Evolutionary conservation across 2,888 invertebrate genomes (phyloP).

Genomic region (Mactromeris polynyma): DNA sequence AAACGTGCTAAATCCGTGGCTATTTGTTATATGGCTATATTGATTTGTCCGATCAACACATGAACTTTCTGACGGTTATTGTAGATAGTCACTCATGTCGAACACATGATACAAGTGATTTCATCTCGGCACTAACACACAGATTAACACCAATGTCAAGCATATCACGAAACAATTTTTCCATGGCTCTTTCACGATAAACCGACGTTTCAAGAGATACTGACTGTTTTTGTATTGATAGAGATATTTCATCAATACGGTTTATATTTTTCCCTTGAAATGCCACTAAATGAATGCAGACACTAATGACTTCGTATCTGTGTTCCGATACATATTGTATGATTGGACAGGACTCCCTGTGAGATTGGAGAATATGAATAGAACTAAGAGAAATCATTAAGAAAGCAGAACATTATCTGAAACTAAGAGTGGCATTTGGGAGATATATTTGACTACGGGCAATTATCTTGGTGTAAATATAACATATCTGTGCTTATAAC

Average conservation of each 20-base stretch:
- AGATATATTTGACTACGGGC: not conserved
- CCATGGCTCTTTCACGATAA: not conserved
- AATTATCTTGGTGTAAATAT: not conserved
- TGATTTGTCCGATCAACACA: slow-evolving; percentile 4
- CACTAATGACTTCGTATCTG: not conserved
- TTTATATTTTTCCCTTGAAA: slow-evolving; percentile 3
- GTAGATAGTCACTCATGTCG: not conserved
- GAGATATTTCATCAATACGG: not conserved
- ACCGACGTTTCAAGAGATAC: not conserved
- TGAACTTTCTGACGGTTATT: not conserved
- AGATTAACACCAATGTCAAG: not conserved
- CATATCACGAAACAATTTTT: not conserved
- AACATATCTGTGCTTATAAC: not conserved
- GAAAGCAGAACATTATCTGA: slow-evolving; percentile 1
- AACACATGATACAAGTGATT: not conserved
- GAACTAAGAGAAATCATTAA: not conserved
- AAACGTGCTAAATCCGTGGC: not conserved
- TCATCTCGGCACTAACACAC: not conserved
- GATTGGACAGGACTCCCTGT: not conserved
- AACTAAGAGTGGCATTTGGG: not conserved
- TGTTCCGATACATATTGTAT: not conserved
- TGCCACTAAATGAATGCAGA: not conserved
- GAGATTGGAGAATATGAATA: slow-evolving; percentile 1
- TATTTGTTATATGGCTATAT: not conserved
- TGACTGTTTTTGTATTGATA: not conserved